phyloP scores from a whole-genome alignment of 2,888 invertebrate species.

The Willowsia nigromaculata region DNA sequence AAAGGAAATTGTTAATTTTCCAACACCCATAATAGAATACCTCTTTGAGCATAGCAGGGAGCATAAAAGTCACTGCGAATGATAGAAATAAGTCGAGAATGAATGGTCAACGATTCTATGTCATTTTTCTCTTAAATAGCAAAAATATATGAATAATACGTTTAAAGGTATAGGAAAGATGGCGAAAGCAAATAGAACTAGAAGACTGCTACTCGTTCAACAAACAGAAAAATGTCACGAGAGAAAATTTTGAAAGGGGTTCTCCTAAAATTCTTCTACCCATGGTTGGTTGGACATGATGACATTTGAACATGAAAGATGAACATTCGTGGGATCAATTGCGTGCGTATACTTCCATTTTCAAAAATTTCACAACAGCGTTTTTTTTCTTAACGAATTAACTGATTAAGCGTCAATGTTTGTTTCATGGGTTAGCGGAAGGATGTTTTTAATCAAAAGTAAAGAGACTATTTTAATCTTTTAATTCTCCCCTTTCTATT shows the following conservation, averaged over 20 bases:
- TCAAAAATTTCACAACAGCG: not conserved
- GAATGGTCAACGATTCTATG: too few relatives aligned
- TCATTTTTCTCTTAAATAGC: too few relatives aligned
- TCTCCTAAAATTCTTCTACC: not conserved
- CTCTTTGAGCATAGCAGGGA: not conserved
- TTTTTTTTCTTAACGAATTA: not conserved
- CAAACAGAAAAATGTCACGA: too few relatives aligned
- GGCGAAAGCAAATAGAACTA: too few relatives aligned
- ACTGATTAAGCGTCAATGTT: too few relatives aligned
- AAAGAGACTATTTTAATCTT: not conserved
- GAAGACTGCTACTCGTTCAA: too few relatives aligned
- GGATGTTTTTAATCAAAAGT: not conserved
- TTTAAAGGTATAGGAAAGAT: too few relatives aligned
- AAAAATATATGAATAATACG: too few relatives aligned
- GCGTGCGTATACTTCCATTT: too few relatives aligned
- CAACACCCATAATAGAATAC: slow-evolving; percentile 16
- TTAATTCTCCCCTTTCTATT: not conserved
- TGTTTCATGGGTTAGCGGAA: not conserved
- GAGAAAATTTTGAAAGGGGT: not conserved
- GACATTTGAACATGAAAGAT: not conserved
- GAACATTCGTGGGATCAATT: slow-evolving; percentile 4
- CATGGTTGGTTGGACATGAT: not conserved
- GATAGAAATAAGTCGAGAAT: too few relatives aligned
- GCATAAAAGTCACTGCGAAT: not conserved
- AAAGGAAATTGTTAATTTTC: slow-evolving; percentile 47